Conservation (phyloP, 2,888 invertebrate genomes). For the Agrypnus murinus region DNA sequence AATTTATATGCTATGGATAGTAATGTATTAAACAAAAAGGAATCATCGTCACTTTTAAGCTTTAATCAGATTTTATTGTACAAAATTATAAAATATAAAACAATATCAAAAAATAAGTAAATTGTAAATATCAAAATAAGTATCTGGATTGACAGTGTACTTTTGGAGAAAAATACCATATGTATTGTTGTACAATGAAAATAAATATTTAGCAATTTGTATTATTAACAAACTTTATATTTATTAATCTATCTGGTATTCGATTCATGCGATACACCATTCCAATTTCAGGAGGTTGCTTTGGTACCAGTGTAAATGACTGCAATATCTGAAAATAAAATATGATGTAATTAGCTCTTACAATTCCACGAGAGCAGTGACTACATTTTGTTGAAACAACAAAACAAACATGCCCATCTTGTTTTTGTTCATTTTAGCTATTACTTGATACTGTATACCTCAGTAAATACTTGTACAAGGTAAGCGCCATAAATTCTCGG, state of each 20-base stretch:
- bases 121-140: slow-evolving; percentile 38
- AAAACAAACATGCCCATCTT: too few species aligned
- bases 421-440: too few species aligned
- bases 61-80: slow-evolving; percentile 68
- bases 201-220: slow-evolving; percentile 70
- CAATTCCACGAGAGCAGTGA: too few species aligned
- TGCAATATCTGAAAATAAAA: slow-evolving; percentile 68
- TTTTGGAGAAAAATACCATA: slow-evolving; percentile 60
- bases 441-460: too few species aligned
- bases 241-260: slow-evolving; percentile 67
- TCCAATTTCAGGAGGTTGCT: slow-evolving; percentile 61
- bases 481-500: too few species aligned
- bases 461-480: too few species aligned
- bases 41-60: slow-evolving; percentile 62
- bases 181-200: slow-evolving; percentile 70
- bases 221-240: slow-evolving; percentile 64
- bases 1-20: slow-evolving; percentile 37
- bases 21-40: slow-evolving; percentile 30
- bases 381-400: too few species aligned
- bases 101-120: slow-evolving; percentile 58
- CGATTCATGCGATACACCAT: slow-evolving; percentile 70
- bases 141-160: slow-evolving; percentile 62
- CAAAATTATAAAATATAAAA: slow-evolving; percentile 60
- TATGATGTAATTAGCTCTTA: too few species aligned
- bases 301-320: slow-evolving; percentile 61